Evolutionary conservation across 2,888 invertebrate species (phyloP).

Genomic region (Amiota communis): DNA sequence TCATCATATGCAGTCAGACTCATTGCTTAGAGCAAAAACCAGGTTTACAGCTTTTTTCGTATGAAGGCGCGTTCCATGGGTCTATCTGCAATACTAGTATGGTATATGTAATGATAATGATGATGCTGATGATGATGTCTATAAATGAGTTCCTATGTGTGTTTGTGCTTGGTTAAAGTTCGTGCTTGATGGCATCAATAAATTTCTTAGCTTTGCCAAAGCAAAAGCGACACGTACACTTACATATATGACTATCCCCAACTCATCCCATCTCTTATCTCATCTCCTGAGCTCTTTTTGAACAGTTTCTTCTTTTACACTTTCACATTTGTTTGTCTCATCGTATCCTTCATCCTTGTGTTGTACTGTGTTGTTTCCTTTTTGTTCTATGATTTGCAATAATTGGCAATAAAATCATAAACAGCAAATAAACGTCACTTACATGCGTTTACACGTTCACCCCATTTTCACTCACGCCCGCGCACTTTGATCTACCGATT

Average conservation of each 20-base stretch:
- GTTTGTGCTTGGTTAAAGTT: slow-evolving; percentile 23
- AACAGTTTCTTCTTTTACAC: too few relatives aligned
- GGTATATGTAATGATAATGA: too few relatives aligned
- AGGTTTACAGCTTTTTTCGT: not conserved
- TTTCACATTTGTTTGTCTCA: too few relatives aligned
- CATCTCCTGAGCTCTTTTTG: too few relatives aligned
- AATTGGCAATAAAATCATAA: slow-evolving; percentile 50
- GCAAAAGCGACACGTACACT: not conserved
- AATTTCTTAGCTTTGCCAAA: slow-evolving; percentile 7
- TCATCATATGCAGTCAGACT: slow-evolving; percentile 19
- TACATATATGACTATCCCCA: not conserved
- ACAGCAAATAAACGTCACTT: slow-evolving; percentile 47
- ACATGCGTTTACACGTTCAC: slow-evolving; percentile 32
- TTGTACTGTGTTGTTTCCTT: not conserved
- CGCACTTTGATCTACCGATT: not conserved
- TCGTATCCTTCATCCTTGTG: too few relatives aligned
- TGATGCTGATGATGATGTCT: not conserved
- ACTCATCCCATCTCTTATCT: not conserved
- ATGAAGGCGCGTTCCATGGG: not conserved
- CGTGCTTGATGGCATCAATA: slow-evolving; percentile 21
- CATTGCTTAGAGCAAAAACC: not conserved
- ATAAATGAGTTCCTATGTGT: slow-evolving; percentile 7
- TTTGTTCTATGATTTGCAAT: slow-evolving; percentile 39
- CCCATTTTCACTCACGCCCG: too few relatives aligned
- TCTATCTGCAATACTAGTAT: not conserved